A percentile compares a stretch with the other conserved stretches of the same genome.
These are phyloP conservation scores for Fregetta grallaria DNA, from an alignment of 2,113 vertebrate species.

Conservation along the genomic window DNA sequence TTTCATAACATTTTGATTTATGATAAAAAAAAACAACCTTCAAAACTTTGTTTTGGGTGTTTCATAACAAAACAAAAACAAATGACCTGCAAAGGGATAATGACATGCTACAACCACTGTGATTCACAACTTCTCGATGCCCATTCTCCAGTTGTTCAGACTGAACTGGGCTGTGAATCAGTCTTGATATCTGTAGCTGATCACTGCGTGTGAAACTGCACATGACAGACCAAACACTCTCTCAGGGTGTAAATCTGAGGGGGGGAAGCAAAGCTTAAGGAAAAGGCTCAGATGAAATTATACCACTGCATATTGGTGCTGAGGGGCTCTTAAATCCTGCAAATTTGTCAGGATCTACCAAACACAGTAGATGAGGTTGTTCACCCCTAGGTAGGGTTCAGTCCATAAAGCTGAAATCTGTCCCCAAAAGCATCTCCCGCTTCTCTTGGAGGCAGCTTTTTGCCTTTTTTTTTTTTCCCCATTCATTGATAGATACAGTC, in stretches of 20 bases:
- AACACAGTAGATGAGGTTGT: background rate
- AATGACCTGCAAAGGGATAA: background rate
- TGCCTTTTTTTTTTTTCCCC: no score
- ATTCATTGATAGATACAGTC: background rate
- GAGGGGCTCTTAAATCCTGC: background rate
- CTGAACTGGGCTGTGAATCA: background rate
- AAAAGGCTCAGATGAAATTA: background rate
- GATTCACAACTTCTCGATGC: background rate
- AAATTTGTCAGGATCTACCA: background rate
- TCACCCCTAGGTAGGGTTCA: background rate
- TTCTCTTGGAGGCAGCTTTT: background rate
- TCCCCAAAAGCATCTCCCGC: background rate
- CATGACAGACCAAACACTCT: background rate
- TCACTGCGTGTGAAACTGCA: background rate
- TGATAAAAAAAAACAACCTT: background rate
- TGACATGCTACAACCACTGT: fast-evolving
- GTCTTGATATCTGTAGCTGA: background rate
- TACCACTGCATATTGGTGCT: fast-evolving
- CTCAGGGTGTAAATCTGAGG: background rate
- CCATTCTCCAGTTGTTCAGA: background rate
- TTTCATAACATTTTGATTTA: background rate
- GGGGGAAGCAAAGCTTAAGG: background rate
- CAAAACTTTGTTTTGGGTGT: background rate
- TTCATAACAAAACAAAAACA: background rate
- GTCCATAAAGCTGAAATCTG: background rate